Evolutionary conservation across 2,797 vertebrate species (phyloP), one percentile per base, ranked within the genome.

Genomic region (Scleropages formosus): DNA sequence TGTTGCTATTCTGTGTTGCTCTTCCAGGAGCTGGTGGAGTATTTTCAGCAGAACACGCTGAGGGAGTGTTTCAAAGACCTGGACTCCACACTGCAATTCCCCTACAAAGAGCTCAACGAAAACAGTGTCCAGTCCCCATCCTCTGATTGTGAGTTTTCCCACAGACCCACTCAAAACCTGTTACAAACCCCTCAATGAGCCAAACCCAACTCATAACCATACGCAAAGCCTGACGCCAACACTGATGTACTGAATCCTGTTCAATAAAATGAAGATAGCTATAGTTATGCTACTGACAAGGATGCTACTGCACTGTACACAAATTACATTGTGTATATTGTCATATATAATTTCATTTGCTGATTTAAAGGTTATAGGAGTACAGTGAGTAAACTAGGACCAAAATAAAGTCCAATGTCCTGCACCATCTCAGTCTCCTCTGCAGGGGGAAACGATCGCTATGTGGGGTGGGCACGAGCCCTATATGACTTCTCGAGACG

Each of bases 401-500:
- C 74, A 64, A 61, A 64, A 31, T 70, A 1, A 27, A 18, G 4
- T 26, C 1, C n/a, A 12, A 15, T 71, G 10, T 15, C 51, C 26
- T 39, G 68, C 26, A 31, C 53, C 18, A 1, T n/a, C n/a, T 49
- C 49, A 39, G 13, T 51, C 16, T n/a, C 47, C 24, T 8, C 75
- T 53, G 31, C 85, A 93, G 92, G 89, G 24, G 90, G 88, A 73
- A 91, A 87, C 49, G 15, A 86, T 39, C 92, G 87, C 60, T 91
- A 86, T 69, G 92, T 93, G 0, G 91, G 95, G 4, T 90, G 92
- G 0, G 96, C 94, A 22, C 95, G 93, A 77, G 96, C 93, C 22
- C 92, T 96, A 46, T 98, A 98, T 0, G 92, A 96, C 84, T 98
- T 96, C 89, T 95, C 95, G 0, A 95, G 96, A 39, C 87, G 96